phyloP scores from a whole-genome alignment of 2,888 invertebrate genomes.

The Eupithecia centaureata region DNA sequence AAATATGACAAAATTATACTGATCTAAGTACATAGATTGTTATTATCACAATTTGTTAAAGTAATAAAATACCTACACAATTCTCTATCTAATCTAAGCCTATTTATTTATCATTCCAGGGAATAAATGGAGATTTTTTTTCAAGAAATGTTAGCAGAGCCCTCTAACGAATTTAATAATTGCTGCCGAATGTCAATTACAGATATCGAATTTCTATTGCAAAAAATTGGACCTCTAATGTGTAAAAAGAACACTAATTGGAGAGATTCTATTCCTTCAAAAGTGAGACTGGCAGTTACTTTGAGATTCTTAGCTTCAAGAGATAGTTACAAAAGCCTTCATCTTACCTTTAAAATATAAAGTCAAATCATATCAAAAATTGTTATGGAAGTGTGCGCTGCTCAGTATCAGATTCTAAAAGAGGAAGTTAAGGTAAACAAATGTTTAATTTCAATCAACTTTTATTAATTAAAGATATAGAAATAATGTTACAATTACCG shows the following conservation, averaged over 20 bases:
- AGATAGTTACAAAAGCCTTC: neutral
- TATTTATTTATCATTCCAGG: neutral
- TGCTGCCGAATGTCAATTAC: neutral
- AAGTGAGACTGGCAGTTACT: neutral
- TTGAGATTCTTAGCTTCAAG: neutral
- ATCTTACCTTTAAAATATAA: neutral
- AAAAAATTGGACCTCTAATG: neutral
- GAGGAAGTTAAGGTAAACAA: neutral
- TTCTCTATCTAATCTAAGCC: too few species aligned
- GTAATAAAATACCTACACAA: too few species aligned
- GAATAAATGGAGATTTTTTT: neutral
- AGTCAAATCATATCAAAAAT: neutral
- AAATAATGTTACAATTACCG: too few species aligned
- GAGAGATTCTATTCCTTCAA: neutral
- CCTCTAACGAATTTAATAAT: neutral
- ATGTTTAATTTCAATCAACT: too few species aligned
- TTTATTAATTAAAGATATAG: too few species aligned
- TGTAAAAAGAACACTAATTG: neutral
- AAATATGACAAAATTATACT: too few species aligned
- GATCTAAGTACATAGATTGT: too few species aligned
- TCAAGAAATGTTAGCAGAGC: neutral
- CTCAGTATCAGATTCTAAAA: neutral
- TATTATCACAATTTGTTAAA: too few species aligned
- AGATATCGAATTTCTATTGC: neutral
- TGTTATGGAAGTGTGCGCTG: neutral